Percentiles rank a stretch among this genome's conserved stretches.
These are phyloP conservation scores for Nerophis lumbriciformis DNA, from an alignment of 2,113 vertebrate species.

Conservation along the genomic window DNA sequence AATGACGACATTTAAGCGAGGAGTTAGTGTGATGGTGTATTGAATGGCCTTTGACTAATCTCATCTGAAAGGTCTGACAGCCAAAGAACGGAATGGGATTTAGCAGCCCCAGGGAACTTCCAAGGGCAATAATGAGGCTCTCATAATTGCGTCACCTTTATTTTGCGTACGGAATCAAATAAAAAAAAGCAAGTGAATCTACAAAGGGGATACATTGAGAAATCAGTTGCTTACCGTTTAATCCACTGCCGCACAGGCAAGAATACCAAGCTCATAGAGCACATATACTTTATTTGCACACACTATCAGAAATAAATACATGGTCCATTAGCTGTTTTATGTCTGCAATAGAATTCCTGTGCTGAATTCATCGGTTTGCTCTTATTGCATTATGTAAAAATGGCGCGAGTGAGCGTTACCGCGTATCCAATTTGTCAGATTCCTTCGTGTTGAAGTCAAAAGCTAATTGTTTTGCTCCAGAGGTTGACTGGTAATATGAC, in stretches of 20 bases:
- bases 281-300: too few species aligned
- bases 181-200: background rate
- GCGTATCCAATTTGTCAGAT: slow-evolving; percentile 27
- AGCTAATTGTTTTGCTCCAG: slow-evolving; percentile 21
- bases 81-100: slow-evolving; percentile 36
- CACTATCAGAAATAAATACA: slow-evolving; percentile 7
- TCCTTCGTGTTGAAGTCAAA: slow-evolving; percentile 1
- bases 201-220: background rate
- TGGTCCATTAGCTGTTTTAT: slow-evolving; percentile 56
- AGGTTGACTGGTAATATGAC: slow-evolving; percentile 33
- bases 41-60: slow-evolving; percentile 50
- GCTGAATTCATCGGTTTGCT: slow-evolving; percentile 52
- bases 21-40: slow-evolving; percentile 25
- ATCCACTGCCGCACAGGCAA: too few species aligned
- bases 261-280: too few species aligned
- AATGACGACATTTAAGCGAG: slow-evolving; percentile 1
- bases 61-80: slow-evolving; percentile 35
- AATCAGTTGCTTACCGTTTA: too few species aligned
- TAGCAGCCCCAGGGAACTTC: slow-evolving; percentile 35
- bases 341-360: slow-evolving; percentile 46
- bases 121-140: slow-evolving; percentile 45
- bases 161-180: slow-evolving; percentile 1
- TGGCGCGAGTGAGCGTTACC: slow-evolving; percentile 41
- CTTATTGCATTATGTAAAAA: slow-evolving; percentile 38
- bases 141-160: slow-evolving; percentile 20